Evolutionary conservation across 2,113 vertebrate species (phyloP).

Genomic region (Nycticryphes semicollaris): DNA sequence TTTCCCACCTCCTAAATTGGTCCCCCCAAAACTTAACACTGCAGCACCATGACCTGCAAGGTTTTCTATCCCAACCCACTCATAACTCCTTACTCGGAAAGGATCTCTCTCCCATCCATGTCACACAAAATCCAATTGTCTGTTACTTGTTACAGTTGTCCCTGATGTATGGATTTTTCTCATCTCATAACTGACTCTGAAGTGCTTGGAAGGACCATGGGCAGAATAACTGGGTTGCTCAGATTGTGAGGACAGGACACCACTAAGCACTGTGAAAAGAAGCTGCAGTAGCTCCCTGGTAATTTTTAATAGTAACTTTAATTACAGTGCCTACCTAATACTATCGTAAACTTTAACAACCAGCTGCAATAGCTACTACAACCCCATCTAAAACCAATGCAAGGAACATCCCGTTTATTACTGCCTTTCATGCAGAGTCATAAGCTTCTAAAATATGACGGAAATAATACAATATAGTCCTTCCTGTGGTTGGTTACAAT

Average conservation of each 20-base stretch:
- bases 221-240: neutral
- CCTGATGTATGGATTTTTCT: neutral
- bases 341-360: neutral
- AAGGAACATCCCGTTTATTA: neutral
- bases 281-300: neutral
- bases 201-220: neutral
- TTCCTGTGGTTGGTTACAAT: neutral
- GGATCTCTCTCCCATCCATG: neutral
- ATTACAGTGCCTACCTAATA: neutral
- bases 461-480: neutral
- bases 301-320: neutral
- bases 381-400: neutral
- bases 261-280: neutral
- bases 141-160: neutral
- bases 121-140: neutral
- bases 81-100: neutral
- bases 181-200: neutral
- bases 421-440: neutral
- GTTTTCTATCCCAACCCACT: neutral
- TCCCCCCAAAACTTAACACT: neutral
- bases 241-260: neutral
- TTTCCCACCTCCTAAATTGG: neutral
- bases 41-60: neutral
- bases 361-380: neutral
- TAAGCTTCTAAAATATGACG: neutral